phyloP scores from a whole-genome alignment of 2,888 invertebrate species.

The Hetaerina titia region DNA sequence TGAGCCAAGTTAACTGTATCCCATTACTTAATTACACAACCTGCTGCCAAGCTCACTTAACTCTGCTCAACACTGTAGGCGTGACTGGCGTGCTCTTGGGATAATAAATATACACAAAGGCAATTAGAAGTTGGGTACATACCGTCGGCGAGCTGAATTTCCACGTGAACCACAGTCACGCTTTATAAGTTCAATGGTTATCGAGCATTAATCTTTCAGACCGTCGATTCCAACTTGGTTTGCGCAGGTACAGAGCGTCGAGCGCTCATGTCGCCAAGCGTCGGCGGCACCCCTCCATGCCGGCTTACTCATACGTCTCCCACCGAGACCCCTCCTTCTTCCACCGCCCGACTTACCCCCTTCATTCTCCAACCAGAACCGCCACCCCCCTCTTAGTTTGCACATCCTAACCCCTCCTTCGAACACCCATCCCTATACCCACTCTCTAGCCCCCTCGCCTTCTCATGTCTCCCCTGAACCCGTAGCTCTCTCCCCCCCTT shows the following conservation, averaged over 20 bases:
- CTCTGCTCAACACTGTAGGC: not conserved
- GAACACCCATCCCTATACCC: not conserved
- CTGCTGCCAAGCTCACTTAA: not conserved
- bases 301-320: not conserved
- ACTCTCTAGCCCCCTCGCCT: not conserved
- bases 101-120: constrained; percentile 4
- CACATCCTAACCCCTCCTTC: constrained; percentile 30
- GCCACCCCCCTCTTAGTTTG: constrained; percentile 32
- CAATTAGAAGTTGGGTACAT: not conserved
- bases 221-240: not conserved
- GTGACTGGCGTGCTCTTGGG: not conserved
- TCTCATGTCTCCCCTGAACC: not conserved
- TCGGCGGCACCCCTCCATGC: not conserved
- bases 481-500: not conserved
- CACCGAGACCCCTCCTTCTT: not conserved
- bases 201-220: not conserved
- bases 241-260: not conserved
- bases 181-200: constrained; percentile 7
- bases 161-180: not conserved
- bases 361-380: not conserved
- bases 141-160: not conserved
- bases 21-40: constrained; percentile 39
- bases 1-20: constrained; percentile 32
- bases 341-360: not conserved
- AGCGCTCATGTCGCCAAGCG: constrained; percentile 39